Percentiles rank a stretch among this genome's conserved stretches.
phyloP scores from a whole-genome alignment of 2,797 vertebrate genomes.

The Atherinosoma microstoma region DNA sequence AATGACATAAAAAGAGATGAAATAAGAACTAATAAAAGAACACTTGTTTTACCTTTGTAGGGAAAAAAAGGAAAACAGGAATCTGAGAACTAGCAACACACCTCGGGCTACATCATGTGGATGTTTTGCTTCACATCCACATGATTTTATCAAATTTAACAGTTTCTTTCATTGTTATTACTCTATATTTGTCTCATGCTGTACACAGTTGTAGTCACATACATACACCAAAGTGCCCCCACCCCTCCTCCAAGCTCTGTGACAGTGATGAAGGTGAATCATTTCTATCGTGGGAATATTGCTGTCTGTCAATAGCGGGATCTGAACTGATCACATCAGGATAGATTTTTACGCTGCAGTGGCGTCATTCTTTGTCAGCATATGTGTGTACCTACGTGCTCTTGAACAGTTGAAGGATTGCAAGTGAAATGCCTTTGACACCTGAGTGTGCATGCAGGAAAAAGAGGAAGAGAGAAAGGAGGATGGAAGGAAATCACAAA shows the following conservation, averaged over 20 bases:
- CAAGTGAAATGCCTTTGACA: constrained; percentile 80
- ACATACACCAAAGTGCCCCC: constrained; percentile 9
- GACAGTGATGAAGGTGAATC: constrained; percentile 83
- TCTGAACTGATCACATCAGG: constrained; percentile 82
- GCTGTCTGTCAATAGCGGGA: constrained; percentile 78
- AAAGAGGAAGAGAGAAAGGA: constrained; percentile 42
- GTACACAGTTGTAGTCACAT: constrained; percentile 1
- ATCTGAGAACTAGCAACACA: constrained; percentile 10
- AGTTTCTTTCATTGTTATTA: background rate
- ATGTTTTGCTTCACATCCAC: constrained; percentile 7
- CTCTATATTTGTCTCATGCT: constrained; percentile 7
- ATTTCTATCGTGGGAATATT: constrained; percentile 76
- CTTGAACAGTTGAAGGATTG: constrained; percentile 74
- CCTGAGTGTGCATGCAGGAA: constrained; percentile 40
- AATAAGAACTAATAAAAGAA: background rate
- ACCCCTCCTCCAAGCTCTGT: constrained; percentile 25
- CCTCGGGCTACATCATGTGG: constrained; percentile 7
- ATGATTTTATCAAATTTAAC: background rate
- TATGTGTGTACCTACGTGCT: constrained; percentile 36
- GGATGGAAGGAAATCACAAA: constrained; percentile 47
- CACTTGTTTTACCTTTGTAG: no score
- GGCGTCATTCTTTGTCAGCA: constrained; percentile 51
- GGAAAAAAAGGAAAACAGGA: background rate
- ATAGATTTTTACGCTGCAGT: constrained; percentile 81
- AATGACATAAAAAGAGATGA: background rate